phyloP scores from a whole-genome alignment of 2,113 vertebrate species.

The Rhynchopsitta pachyrhyncha region DNA sequence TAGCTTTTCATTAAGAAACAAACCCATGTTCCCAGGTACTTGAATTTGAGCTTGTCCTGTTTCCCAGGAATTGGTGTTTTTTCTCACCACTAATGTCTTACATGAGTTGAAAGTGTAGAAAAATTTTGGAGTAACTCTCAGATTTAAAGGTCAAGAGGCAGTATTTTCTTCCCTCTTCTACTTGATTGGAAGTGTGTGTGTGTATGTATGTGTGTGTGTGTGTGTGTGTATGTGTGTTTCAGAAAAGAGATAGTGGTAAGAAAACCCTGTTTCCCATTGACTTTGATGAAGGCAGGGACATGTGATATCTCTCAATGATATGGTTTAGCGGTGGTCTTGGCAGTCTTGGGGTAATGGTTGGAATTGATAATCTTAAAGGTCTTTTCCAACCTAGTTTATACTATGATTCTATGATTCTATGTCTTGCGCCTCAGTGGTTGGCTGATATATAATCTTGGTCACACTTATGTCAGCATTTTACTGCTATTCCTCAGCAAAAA shows the following conservation, averaged over 20 bases:
- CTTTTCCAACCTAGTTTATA: too few relatives aligned
- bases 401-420: too few relatives aligned
- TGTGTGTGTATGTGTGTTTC: too few relatives aligned
- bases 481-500: not conserved
- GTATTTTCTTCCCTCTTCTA: not conserved
- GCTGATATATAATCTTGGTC: not conserved
- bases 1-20: not conserved
- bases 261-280: not conserved
- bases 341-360: too few relatives aligned
- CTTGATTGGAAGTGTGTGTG: not conserved
- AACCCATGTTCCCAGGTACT: not conserved
- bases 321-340: too few relatives aligned
- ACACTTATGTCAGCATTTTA: not conserved
- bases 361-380: too few relatives aligned
- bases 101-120: not conserved
- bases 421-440: not conserved
- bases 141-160: not conserved
- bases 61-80: not conserved
- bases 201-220: too few relatives aligned
- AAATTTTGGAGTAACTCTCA: not conserved
- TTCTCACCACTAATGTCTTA: not conserved
- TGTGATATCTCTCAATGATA: too few relatives aligned
- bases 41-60: not conserved
- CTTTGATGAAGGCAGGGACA: not conserved
- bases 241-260: not conserved